A percentile compares a stretch with the other conserved stretches of the same genome.
phyloP scores from a whole-genome alignment of 2,888 invertebrate genomes.

The Hypena proboscidalis region DNA sequence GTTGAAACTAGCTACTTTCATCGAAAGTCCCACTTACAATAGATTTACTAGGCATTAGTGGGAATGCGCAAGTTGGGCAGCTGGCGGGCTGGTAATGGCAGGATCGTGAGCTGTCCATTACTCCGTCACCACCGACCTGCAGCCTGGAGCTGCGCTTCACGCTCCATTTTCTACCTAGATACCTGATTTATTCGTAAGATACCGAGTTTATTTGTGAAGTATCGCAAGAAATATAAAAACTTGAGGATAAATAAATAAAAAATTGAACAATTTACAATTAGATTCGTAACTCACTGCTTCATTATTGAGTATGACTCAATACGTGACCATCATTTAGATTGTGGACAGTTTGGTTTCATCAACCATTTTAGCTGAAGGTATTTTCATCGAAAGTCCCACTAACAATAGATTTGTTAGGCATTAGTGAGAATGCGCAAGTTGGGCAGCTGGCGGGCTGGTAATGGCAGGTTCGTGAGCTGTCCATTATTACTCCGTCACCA shows the following conservation, averaged over 20 bases:
- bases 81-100: slow-evolving; percentile 53
- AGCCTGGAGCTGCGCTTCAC: slow-evolving; percentile 45
- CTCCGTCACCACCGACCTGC: slow-evolving; percentile 60
- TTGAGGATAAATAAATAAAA: too few relatives aligned
- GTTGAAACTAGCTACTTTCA: too few relatives aligned
- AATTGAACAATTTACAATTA: too few relatives aligned
- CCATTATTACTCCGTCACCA: slow-evolving; percentile 67
- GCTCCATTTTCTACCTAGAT: slow-evolving; percentile 25
- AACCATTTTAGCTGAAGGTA: too few relatives aligned
- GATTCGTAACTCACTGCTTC: too few relatives aligned
- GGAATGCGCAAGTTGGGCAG: slow-evolving; percentile 34
- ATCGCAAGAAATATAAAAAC: too few relatives aligned
- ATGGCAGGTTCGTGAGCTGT: slow-evolving; percentile 65
- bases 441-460: slow-evolving; percentile 50
- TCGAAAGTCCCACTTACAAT: neutral
- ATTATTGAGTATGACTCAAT: too few relatives aligned
- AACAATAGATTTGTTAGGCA: neutral
- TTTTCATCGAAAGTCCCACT: too few relatives aligned
- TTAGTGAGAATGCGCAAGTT: slow-evolving; percentile 22
- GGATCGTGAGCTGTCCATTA: slow-evolving; percentile 71
- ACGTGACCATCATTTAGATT: too few relatives aligned
- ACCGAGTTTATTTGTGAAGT: too few relatives aligned
- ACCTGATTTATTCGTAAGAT: slow-evolving; percentile 2
- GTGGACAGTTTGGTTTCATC: too few relatives aligned
- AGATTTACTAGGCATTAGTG: slow-evolving; percentile 5